Base-by-base conservation (phyloP, 2,888 invertebrate genomes). In the Petrophora chlorosata region DNA sequence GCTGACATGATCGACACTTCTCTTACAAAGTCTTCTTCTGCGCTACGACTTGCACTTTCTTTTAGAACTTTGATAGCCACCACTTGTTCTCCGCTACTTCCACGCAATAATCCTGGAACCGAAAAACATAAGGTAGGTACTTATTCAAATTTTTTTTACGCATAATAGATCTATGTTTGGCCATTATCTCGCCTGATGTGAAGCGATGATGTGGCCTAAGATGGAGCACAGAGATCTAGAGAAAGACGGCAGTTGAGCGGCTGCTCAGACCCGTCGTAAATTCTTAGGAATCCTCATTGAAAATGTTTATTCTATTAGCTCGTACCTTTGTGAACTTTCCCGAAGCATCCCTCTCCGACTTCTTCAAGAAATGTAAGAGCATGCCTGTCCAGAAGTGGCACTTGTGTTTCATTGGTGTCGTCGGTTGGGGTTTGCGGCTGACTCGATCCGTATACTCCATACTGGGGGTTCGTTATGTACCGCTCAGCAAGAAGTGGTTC, bases 321-420 rank as follows among this genome's bases (percentile, higher is more conserved):
- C 9, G 4, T 51, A 96, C 97, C 97, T 94, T 95, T 96, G 73
- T 93, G 96, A 30, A 97, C 97, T 85, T 96, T 96, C 17, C 97
- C 97, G 68, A 96, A 97, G 70, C 95, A 96, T 0, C 97, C 97
- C 76, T 97, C 96, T 1, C 97, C 97, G 39, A 97, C 94, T 70
- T 95, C 95, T 65, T 95, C 93, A 3, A 94, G 79, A 75, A 95
- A 94, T 7, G 91, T 91, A 14, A 97, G 90, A 2, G 93, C 92
- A 52, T 94, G 94, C 36, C 93, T 87, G 35, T 91, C 90, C 29
- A 95, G 79, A 32, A 94, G 87, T 8, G 93, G 93, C 8, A 95
- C 93, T 40, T 78, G 80, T 2, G 77, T 67, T 44, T 86, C 84
- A 49, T 67, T 72, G 42, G 74, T 74, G 45, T 84, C 82, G 32